Percentiles rank a stretch among this genome's conserved stretches.
phyloP scores from a whole-genome alignment of 2,113 vertebrate species.

The Natator depressus region DNA sequence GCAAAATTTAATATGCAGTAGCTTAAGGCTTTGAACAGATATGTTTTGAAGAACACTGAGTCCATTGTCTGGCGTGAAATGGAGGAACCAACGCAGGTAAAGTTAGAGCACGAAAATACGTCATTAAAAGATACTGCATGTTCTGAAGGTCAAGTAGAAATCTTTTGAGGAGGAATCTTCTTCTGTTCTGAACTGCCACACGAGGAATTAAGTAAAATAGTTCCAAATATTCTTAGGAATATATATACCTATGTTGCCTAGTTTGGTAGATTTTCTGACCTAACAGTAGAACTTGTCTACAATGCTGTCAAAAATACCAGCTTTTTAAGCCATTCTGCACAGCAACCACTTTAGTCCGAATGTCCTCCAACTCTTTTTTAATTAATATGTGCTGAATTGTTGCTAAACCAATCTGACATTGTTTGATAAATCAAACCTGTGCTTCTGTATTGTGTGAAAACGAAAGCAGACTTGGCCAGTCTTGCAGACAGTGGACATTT shows the following conservation, averaged over 20 bases:
- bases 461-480: not conserved
- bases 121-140: not conserved
- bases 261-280: not conserved
- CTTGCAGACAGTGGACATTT: not conserved
- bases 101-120: not conserved
- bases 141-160: not conserved
- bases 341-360: not conserved
- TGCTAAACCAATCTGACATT: not conserved
- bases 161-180: not conserved
- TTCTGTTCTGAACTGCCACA: not conserved
- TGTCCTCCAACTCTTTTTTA: not conserved
- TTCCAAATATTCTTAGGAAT: not conserved
- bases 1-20: not conserved
- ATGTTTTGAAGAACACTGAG: not conserved
- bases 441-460: not conserved
- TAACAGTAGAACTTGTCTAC: not conserved
- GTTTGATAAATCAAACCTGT: not conserved
- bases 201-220: not conserved
- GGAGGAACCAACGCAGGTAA: not conserved
- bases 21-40: not conserved
- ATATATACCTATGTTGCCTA: not conserved
- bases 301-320: not conserved
- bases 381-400: not conserved
- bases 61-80: not conserved
- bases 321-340: not conserved